Percentiles rank a stretch among this genome's conserved stretches.
Evolutionary conservation across 2,888 invertebrate species (phyloP).

Genomic region (Drosophila anomelani): DNA sequence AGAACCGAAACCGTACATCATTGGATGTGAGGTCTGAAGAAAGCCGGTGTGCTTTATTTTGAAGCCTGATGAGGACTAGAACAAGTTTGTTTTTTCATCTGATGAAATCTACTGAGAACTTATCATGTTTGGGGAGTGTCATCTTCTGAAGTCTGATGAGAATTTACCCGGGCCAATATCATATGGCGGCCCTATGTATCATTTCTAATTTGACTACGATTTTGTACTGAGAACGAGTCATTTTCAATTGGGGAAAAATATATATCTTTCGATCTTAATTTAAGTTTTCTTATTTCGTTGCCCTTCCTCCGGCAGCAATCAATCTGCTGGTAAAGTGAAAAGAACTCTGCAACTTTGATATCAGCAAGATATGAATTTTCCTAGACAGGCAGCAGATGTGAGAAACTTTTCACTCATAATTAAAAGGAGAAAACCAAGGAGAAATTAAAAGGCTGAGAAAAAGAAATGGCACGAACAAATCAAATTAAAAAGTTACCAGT

Average conservation of each 20-base stretch:
- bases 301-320: not conserved
- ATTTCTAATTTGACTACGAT: not conserved
- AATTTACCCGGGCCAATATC: not conserved
- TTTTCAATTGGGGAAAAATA: not conserved
- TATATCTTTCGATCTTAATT: not conserved
- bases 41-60: too few species aligned
- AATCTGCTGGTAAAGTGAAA: slow-evolving; percentile 12
- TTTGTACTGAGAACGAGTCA: not conserved
- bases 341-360: slow-evolving; percentile 4
- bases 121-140: not conserved
- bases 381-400: slow-evolving; percentile 24
- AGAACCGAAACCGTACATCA: too few species aligned
- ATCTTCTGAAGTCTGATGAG: not conserved
- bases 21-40: too few species aligned
- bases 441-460: slow-evolving; percentile 33
- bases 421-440: slow-evolving; percentile 34
- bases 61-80: not conserved
- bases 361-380: slow-evolving; percentile 18
- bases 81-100: not conserved
- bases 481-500: slow-evolving; percentile 51
- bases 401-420: slow-evolving; percentile 33
- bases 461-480: slow-evolving; percentile 29
- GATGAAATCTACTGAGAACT: too few species aligned
- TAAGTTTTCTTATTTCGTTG: not conserved
- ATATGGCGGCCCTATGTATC: too few species aligned